Evolutionary conservation across 2,113 vertebrate genomes (phyloP).

Genomic region (Myiozetetes cayanensis): DNA sequence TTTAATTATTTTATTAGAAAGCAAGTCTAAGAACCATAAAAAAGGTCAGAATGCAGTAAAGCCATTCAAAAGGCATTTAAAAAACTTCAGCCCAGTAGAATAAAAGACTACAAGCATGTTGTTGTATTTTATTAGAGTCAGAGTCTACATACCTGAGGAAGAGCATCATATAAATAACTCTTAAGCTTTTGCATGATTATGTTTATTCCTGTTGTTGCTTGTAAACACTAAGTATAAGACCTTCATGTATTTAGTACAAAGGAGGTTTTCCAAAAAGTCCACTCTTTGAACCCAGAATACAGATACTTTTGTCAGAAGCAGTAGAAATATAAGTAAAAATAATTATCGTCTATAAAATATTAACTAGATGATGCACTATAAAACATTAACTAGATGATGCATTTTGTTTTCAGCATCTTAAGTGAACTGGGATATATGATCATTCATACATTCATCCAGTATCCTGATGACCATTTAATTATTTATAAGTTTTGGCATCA

Average conservation of each 20-base stretch:
- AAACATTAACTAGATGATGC: background rate
- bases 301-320: background rate
- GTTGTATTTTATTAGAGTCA: background rate
- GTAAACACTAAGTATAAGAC: background rate
- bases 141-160: background rate
- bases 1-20: background rate
- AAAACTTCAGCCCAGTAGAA: background rate
- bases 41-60: background rate
- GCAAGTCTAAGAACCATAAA: background rate
- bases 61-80: background rate
- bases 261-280: background rate
- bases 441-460: background rate
- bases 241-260: background rate
- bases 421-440: background rate
- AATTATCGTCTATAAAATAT: background rate
- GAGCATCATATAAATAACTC: background rate
- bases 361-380: background rate
- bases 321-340: background rate
- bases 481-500: background rate
- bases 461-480: background rate
- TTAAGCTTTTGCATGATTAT: background rate
- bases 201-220: background rate
- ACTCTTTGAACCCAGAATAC: background rate
- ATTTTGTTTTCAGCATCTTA: background rate
- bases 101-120: background rate